Conservation (phyloP, 2,797 vertebrate species). For the Buphagus erythrorhynchus region DNA sequence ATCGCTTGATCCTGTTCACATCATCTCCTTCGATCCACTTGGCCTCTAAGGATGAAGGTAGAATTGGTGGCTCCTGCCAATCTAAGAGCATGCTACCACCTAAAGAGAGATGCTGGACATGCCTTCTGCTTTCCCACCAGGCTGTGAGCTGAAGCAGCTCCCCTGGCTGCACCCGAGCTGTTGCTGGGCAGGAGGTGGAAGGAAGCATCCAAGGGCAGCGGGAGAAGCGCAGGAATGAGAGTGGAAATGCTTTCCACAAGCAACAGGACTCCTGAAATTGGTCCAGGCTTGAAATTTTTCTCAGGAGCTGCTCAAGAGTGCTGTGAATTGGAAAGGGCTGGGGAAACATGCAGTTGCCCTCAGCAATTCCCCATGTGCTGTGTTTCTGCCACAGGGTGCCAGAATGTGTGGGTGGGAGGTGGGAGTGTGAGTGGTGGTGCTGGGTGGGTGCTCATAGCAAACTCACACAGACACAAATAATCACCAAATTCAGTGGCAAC, state of each 20-base stretch:
- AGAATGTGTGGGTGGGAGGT: not conserved
- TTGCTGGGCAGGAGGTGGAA: not conserved
- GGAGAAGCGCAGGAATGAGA: rapidly evolving
- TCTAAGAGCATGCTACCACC: not conserved
- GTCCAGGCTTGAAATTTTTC: not conserved
- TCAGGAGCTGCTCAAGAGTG: not conserved
- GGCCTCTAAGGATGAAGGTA: not conserved
- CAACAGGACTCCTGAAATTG: not conserved
- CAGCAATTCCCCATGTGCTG: not conserved
- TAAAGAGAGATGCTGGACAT: not conserved
- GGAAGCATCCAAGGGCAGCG: not conserved
- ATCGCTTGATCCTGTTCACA: not conserved
- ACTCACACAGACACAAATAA: not conserved
- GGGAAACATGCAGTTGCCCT: not conserved
- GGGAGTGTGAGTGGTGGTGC: not conserved
- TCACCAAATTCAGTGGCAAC: not conserved
- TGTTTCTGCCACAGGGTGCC: not conserved
- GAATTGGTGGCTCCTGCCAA: not conserved
- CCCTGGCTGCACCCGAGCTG: not conserved
- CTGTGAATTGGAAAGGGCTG: not conserved
- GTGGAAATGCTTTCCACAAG: not conserved
- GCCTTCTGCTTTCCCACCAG: not conserved
- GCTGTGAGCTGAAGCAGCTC: not conserved
- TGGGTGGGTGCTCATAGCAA: not conserved
- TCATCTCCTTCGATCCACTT: not conserved